Evolutionary conservation across 2,888 invertebrate genomes (phyloP), one percentile per base, ranked within the genome.

Genomic region (Spodoptera exigua): DNA sequence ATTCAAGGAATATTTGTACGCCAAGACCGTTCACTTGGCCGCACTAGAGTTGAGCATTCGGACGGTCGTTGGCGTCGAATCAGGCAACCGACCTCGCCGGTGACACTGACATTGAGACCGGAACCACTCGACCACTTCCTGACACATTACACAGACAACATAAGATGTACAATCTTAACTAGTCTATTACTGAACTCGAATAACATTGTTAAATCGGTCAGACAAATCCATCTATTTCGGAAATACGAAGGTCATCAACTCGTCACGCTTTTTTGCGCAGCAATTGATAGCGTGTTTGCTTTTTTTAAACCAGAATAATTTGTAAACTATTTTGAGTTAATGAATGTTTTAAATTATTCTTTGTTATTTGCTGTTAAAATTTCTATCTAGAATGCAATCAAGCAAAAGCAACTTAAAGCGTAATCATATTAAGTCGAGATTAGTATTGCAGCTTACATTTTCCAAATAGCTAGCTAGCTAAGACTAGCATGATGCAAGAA

Each of bases 21-120:
- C 52, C 43, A 51, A 45, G 48, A 37, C 48, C 51, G 55, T 48
- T 67, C 72, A 53, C 61, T 51, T 14, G 27, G 54, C 27, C 9
- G 53, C 46, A 44, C 27, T 46, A 44, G 18, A 49, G 36, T 13
- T 37, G 37, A 35, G 32, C 45, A 40, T 40, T 48, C 52, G 41
- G 75, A 58, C 78, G 85, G 81, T 84, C 80, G 82, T 81, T 80
- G 81, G 72, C 70, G 78, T 77, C 81, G 76, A 84, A 82, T 79
- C 81, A 74, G 80, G 79, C 79, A 65, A 66, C 58, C 80, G 85
- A 78, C 91, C 92, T 91, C 87, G 87, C 53, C 39, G 47, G 51
- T 76, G 89, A 78, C 91, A 89, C 87, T 91, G 92, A 91, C 91
- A 91, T 92, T 92, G 91, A 80, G 72, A 75, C 88, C 90, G 90